Percentiles rank a stretch among this genome's conserved stretches.
phyloP scores from a whole-genome alignment of 1,140 invertebrate genomes.

The Phenacoccus solenopsis region DNA sequence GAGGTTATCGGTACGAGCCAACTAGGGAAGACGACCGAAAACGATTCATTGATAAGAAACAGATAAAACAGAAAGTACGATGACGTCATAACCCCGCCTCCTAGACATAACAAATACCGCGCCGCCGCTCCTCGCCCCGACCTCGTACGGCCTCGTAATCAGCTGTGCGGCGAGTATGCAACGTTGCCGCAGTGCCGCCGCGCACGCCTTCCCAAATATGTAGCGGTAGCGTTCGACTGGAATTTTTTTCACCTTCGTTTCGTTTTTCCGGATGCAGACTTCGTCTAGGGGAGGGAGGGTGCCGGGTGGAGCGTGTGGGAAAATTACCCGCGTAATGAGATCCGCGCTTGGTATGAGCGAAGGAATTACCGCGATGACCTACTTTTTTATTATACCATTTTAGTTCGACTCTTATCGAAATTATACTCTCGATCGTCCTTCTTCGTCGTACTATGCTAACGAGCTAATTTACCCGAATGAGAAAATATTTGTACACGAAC shows the following conservation, averaged over 20 bases:
- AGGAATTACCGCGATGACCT: background rate
- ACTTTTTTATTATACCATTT: background rate
- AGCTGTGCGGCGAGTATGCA: background rate
- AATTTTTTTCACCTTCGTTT: too few relatives aligned
- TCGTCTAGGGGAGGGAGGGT: too few relatives aligned
- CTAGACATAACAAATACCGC: slow-evolving; percentile 10
- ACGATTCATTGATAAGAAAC: slow-evolving; percentile 17
- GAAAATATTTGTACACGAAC: too few relatives aligned
- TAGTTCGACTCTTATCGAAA: background rate
- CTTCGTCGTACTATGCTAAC: background rate
- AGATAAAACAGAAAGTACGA: slow-evolving; percentile 14
- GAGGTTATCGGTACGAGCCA: background rate
- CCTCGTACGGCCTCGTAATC: background rate
- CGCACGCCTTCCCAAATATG: background rate
- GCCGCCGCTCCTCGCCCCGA: background rate
- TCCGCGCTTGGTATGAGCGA: background rate
- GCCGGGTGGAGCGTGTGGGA: background rate
- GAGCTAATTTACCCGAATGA: too few relatives aligned
- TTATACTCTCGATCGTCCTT: background rate
- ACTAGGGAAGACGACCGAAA: background rate
- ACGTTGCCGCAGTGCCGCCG: slow-evolving; percentile 14
- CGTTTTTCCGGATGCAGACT: too few relatives aligned
- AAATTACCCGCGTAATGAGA: background rate
- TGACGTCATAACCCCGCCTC: slow-evolving; percentile 14
- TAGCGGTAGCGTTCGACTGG: too few relatives aligned